Evolutionary conservation across 2,888 invertebrate species (phyloP).

Genomic region (Drosophila buzzatii): DNA sequence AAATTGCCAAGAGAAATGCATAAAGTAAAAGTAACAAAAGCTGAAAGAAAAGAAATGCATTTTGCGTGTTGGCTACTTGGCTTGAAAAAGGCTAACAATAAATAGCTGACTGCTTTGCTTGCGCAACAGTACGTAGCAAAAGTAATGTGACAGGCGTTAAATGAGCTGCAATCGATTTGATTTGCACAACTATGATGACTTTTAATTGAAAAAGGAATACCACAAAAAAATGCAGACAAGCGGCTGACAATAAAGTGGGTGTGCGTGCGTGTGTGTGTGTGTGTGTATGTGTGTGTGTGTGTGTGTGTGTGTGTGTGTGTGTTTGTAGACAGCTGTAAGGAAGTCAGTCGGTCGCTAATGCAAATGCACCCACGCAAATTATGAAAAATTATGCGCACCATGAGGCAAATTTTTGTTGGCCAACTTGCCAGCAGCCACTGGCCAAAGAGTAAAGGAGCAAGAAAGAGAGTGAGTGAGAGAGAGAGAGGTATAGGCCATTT

Average conservation of each 20-base stretch:
- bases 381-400: constrained; percentile 78
- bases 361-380: constrained; percentile 74
- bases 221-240: constrained; percentile 24
- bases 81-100: constrained; percentile 31
- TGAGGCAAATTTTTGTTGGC: constrained; percentile 49
- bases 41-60: constrained; percentile 12
- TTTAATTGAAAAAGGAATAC: constrained; percentile 70
- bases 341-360: constrained; percentile 76
- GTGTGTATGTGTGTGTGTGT: constrained; percentile 40
- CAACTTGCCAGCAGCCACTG: constrained; percentile 55
- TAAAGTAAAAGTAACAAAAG: constrained; percentile 57
- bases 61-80: constrained; percentile 11
- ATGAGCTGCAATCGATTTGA: constrained; percentile 77
- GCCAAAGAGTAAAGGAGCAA: constrained; percentile 16
- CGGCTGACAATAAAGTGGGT: constrained; percentile 56
- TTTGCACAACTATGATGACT: constrained; percentile 72
- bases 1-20: constrained; percentile 44
- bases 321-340: constrained; percentile 67
- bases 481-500: constrained; percentile 57
- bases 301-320: constrained; percentile 17
- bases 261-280: constrained; percentile 52
- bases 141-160: constrained; percentile 81
- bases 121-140: constrained; percentile 65
- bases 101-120: constrained; percentile 18
- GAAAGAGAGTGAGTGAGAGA: neutral